A percentile compares a stretch with the other conserved stretches of the same genome.
Evolutionary conservation across 2,797 vertebrate species (phyloP).

Genomic region (Falco naumanni): DNA sequence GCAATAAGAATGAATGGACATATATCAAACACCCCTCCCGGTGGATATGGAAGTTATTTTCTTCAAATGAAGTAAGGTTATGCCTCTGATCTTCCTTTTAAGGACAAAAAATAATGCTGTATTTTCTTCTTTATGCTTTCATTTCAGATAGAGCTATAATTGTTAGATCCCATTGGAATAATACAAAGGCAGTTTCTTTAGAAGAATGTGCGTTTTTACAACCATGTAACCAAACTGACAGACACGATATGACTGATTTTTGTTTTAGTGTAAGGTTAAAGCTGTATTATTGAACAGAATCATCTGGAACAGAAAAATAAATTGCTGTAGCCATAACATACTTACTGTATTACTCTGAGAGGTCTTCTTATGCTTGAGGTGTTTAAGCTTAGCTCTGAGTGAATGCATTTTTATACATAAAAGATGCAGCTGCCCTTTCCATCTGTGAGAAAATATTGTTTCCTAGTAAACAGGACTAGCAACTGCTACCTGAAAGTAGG

Average conservation of each 20-base stretch:
- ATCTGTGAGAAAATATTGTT: neutral
- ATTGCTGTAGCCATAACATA: neutral
- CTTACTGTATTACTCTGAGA: neutral
- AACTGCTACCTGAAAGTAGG: neutral
- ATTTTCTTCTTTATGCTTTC: neutral
- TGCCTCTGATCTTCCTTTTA: neutral
- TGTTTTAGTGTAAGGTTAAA: neutral
- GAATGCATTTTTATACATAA: neutral
- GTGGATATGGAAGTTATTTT: conserved; percentile 71
- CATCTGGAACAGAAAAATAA: neutral
- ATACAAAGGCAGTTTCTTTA: neutral
- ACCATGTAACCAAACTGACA: neutral
- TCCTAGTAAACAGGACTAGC: neutral
- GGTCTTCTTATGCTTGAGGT: neutral
- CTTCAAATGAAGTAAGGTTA: conserved; percentile 79
- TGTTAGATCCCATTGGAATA: neutral
- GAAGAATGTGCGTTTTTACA: neutral
- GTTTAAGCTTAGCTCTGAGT: neutral
- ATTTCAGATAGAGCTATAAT: neutral
- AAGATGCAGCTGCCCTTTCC: neutral
- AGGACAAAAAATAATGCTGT: neutral
- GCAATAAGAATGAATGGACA: conserved; percentile 77
- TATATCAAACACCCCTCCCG: conserved; percentile 72
- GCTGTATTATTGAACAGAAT: neutral
- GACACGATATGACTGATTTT: neutral